A percentile compares a stretch with the other conserved stretches of the same genome.
These are phyloP conservation scores for Theristus sp. DNA, from an alignment of 2,888 invertebrate species.

Conservation along the genomic window DNA sequence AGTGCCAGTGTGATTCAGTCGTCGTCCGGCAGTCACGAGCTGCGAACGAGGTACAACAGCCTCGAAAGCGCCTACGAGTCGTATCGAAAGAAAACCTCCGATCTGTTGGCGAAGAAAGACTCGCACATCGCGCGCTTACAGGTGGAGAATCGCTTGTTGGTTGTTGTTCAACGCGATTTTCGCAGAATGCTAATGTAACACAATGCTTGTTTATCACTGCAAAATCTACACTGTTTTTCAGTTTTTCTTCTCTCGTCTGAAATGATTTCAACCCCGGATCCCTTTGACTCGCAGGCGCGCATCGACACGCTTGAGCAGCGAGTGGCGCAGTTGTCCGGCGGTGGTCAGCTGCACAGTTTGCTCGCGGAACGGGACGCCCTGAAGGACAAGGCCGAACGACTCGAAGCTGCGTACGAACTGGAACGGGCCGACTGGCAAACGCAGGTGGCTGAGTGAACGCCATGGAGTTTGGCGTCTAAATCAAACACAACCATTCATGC, in stretches of 20 bases:
- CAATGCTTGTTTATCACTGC: too few species aligned
- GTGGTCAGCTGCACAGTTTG: background rate
- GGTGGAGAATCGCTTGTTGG: background rate
- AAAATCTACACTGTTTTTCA: too few species aligned
- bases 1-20: background rate
- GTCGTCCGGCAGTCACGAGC: background rate
- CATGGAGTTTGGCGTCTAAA: too few species aligned
- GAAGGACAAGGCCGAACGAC: background rate
- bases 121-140: slow-evolving; percentile 7
- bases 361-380: background rate
- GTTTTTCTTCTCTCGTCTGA: too few species aligned
- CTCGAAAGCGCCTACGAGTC: slow-evolving; percentile 5
- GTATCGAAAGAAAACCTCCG: slow-evolving; percentile 4
- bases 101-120: slow-evolving; percentile 6
- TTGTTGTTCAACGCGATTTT: background rate
- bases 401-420: background rate
- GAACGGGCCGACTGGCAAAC: background rate
- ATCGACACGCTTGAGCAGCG: background rate
- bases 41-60: background rate
- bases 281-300: background rate
- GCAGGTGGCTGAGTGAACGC: too few species aligned
- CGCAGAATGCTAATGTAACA: too few species aligned
- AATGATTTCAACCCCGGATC: too few species aligned
- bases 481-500: too few species aligned
- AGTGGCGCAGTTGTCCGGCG: background rate